phyloP scores from a whole-genome alignment of 2,113 vertebrate genomes.

The Sphyrna mokarran region DNA sequence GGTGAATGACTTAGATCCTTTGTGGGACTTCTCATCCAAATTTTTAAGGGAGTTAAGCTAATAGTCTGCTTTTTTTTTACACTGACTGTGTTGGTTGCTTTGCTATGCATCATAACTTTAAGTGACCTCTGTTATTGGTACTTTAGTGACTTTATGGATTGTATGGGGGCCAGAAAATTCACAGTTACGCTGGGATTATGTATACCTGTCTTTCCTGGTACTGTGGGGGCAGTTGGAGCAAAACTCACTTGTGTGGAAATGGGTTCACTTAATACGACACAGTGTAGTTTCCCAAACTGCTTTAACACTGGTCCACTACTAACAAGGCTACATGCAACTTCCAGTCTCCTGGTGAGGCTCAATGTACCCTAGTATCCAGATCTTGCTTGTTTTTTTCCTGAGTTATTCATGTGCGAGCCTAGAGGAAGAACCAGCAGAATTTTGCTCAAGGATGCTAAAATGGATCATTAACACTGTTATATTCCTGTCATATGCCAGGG shows the following conservation, averaged over 20 bases:
- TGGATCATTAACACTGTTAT: neutral
- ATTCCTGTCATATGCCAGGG: neutral
- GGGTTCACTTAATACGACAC: neutral
- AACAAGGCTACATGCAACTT: neutral
- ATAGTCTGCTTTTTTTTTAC: too few relatives aligned
- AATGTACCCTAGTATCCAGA: too few relatives aligned
- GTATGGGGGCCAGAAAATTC: neutral
- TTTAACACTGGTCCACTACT: neutral
- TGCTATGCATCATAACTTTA: too few relatives aligned
- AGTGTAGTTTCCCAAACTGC: neutral
- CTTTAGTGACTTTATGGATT: neutral
- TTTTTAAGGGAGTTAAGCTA: too few relatives aligned
- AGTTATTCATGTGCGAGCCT: neutral
- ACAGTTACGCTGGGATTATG: neutral
- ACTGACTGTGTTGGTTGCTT: too few relatives aligned
- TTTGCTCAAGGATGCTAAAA: neutral
- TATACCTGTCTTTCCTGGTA: neutral
- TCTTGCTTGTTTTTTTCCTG: neutral
- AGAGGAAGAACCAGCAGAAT: neutral
- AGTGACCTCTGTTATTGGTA: neutral
- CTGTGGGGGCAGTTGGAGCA: neutral
- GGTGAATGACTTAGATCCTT: too few relatives aligned
- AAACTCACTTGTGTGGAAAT: neutral
- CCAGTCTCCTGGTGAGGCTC: neutral
- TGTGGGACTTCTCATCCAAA: too few relatives aligned